Conservation (phyloP, 2,797 vertebrate genomes). For the Adrianichthys oophorus region DNA sequence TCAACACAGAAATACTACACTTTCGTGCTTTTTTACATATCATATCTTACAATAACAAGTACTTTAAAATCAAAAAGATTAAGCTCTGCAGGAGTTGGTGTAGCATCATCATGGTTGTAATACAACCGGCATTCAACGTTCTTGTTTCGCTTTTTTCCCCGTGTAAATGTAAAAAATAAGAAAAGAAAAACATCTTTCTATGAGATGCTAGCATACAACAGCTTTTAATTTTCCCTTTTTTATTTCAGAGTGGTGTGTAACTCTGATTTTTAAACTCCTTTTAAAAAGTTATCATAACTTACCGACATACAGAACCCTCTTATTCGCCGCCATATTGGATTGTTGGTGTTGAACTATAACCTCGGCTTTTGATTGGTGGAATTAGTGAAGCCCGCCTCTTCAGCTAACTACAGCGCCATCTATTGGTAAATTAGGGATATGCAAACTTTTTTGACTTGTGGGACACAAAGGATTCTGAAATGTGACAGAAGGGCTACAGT, state of each 20-base stretch:
- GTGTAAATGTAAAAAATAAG: too few relatives aligned
- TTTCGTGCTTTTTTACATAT: neutral
- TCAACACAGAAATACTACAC: neutral
- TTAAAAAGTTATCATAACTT: slow-evolving; percentile 57
- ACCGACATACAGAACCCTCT: slow-evolving; percentile 92
- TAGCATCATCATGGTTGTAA: too few relatives aligned
- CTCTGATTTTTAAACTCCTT: neutral
- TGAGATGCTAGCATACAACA: neutral
- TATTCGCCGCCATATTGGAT: slow-evolving; percentile 86
- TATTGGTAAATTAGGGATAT: slow-evolving; percentile 8
- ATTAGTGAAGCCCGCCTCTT: slow-evolving; percentile 24
- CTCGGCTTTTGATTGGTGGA: slow-evolving; percentile 45
- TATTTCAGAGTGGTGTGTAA: neutral
- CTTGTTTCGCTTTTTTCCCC: too few relatives aligned
- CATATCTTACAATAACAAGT: neutral
- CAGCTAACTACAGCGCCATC: slow-evolving; percentile 3
- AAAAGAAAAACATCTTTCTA: too few relatives aligned
- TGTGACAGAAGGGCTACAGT: neutral
- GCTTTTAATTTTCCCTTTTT: neutral
- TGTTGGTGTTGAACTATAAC: slow-evolving; percentile 63
- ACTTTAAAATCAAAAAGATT: too few relatives aligned
- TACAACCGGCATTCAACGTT: too few relatives aligned
- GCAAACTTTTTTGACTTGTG: neutral
- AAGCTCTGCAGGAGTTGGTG: too few relatives aligned
- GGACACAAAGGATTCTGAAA: neutral